Base-by-base conservation (phyloP, 2,113 vertebrate genomes). In the Osmerus eperlanus region DNA sequence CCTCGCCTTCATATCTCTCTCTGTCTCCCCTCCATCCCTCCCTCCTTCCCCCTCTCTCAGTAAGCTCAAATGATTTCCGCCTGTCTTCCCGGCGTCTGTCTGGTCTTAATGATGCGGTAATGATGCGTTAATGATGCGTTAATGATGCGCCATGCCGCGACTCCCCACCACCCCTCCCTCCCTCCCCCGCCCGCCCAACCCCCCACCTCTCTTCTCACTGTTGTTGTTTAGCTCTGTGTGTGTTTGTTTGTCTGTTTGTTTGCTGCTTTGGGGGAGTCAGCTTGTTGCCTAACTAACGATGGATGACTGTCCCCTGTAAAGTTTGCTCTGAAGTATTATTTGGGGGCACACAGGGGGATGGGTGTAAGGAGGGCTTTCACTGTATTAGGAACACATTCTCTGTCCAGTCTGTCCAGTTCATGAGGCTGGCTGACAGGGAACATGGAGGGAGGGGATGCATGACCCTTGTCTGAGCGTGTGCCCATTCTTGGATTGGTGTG, bases 81-180 rank as follows among this genome's bases (percentile, higher is more conserved):
- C 3, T 62, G 70, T 73, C 59, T 72, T 56, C 65, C 53, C 73
- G 53, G 58, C 62, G 28, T 66, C 65, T 21, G 66, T 71, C 60
- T 51, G 51, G 18, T 84, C 53, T 60, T 83, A 84, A 84, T 79
- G 79, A 82, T 54, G 70, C 25, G 19, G 59, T 71, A 71, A 71
- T 52, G 69, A 70, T 71, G 73, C 21, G 60, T 56, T 71, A 71
- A 71, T 52, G 69, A 70, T 71, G 73, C 21, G 60, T 56, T 32
- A 81, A 87, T 81, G 79, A 79, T 75, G 72, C 78, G 71, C 71
- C 65, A 67, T 59, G 62, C 68, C n/a, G 64, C 65, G 74, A 73
- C 60, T 32, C 56, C 60, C 19, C 18, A 36, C 1, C 0, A 36
- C 1, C 0, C 3, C 25, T 32, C 23, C 62, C 12, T 19, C 73